Evolutionary conservation across 2,113 vertebrate species (phyloP).

Genomic region (Prolemur simus): DNA sequence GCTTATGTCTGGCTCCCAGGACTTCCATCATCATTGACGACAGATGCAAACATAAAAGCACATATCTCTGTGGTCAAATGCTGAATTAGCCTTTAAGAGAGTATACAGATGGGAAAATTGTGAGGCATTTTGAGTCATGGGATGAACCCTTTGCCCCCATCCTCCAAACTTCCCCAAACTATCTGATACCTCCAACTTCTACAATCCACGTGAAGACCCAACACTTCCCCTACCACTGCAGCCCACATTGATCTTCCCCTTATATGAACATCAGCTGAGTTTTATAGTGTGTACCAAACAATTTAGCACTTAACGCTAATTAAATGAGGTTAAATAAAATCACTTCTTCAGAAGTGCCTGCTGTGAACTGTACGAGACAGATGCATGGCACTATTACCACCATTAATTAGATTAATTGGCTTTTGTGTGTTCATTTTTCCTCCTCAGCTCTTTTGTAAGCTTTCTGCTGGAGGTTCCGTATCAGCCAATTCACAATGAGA

Average conservation of each 20-base stretch:
- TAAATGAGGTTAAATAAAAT: slow-evolving; percentile 74
- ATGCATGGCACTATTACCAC: slow-evolving; percentile 46
- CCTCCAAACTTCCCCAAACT: neutral
- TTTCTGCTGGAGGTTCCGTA: slow-evolving; percentile 1
- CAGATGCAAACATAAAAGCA: neutral
- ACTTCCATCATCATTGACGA: slow-evolving; percentile 1
- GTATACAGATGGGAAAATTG: slow-evolving; percentile 32
- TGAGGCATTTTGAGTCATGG: neutral
- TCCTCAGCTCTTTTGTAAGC: slow-evolving; percentile 42
- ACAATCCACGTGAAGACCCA: neutral
- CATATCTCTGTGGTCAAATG: neutral
- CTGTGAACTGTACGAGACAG: slow-evolving; percentile 65
- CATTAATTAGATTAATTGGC: slow-evolving; percentile 76
- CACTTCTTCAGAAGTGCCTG: slow-evolving; percentile 65
- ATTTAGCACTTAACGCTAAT: slow-evolving; percentile 67
- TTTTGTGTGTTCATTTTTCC: slow-evolving; percentile 62
- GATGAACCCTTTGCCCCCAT: accelerated
- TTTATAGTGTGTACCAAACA: slow-evolving; percentile 67
- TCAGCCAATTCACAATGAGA: slow-evolving; percentile 5
- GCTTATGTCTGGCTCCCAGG: slow-evolving; percentile 30
- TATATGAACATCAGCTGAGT: slow-evolving; percentile 40
- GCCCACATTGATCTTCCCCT: neutral
- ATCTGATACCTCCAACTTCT: neutral
- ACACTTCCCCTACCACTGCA: neutral
- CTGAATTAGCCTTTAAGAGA: neutral